These are phyloP conservation scores for Megalops cyprinoides DNA, from an alignment of 2,797 vertebrate genomes.

Conservation along the genomic window DNA sequence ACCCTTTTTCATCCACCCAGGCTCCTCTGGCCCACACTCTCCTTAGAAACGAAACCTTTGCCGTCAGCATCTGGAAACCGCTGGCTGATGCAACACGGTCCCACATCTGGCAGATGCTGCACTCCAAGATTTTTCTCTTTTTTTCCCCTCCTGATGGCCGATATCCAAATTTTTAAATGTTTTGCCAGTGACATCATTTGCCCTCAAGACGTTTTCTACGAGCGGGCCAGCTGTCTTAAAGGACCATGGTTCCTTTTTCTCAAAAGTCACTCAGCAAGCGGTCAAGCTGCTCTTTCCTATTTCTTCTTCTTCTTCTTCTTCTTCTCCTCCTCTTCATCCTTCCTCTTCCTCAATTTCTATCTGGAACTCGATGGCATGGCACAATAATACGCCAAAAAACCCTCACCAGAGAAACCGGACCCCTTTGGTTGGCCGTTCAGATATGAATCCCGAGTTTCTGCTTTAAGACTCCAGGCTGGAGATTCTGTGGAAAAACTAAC, in stretches of 20 bases:
- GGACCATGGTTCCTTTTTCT: conserved; percentile 34
- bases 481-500: not conserved
- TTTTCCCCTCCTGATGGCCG: conserved; percentile 57
- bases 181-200: conserved; percentile 70
- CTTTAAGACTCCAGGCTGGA: not conserved
- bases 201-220: conserved; percentile 51
- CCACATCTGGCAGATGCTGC: conserved; percentile 53
- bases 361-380: not conserved
- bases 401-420: not conserved
- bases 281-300: conserved; percentile 7
- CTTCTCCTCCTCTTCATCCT: not conserved
- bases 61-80: conserved; percentile 67
- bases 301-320: not conserved
- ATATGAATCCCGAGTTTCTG: not conserved
- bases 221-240: conserved; percentile 53
- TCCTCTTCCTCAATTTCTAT: not conserved
- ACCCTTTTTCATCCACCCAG: conserved; percentile 40
- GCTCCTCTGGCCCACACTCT: conserved; percentile 47
- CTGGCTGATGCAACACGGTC: conserved; percentile 60
- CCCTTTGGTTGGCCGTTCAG: not conserved
- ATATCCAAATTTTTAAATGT: conserved; percentile 63
- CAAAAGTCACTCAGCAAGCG: conserved; percentile 3
- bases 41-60: conserved; percentile 59
- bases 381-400: not conserved
- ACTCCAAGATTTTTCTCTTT: conserved; percentile 43